Evolutionary conservation across 2,797 vertebrate species (phyloP).

Genomic region (Stomatorhinus walkeri): DNA sequence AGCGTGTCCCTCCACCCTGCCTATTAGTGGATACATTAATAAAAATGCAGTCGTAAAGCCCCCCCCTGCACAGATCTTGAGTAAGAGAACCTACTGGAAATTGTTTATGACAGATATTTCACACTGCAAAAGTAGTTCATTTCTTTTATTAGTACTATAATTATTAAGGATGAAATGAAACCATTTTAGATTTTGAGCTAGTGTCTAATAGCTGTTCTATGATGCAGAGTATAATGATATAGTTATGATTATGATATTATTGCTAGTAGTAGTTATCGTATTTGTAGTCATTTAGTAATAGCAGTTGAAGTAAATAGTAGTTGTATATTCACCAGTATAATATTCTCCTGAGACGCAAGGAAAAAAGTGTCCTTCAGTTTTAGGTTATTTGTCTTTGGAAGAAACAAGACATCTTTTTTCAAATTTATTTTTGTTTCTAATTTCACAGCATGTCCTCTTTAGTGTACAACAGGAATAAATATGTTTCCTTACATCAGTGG

Average conservation of each 20-base stretch:
- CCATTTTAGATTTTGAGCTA: background rate
- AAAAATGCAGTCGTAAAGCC: background rate
- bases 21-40: background rate
- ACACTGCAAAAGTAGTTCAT: background rate
- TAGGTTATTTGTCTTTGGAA: too few relatives aligned
- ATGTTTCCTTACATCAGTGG: too few relatives aligned
- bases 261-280: background rate
- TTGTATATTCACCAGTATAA: background rate
- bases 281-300: background rate
- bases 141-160: background rate
- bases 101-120: conserved; percentile 1
- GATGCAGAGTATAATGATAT: background rate
- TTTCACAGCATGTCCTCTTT: too few relatives aligned
- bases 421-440: too few relatives aligned
- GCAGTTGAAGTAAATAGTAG: background rate
- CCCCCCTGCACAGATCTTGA: background rate
- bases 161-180: background rate
- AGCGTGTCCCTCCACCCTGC: background rate
- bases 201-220: background rate
- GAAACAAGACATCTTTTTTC: too few relatives aligned
- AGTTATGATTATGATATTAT: background rate
- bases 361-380: too few relatives aligned
- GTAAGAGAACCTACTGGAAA: background rate
- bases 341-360: too few relatives aligned
- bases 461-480: too few relatives aligned